Evolutionary conservation across 2,797 vertebrate genomes (phyloP), one percentile per base, ranked within the genome.

Genomic region (Sciaenops ocellatus): DNA sequence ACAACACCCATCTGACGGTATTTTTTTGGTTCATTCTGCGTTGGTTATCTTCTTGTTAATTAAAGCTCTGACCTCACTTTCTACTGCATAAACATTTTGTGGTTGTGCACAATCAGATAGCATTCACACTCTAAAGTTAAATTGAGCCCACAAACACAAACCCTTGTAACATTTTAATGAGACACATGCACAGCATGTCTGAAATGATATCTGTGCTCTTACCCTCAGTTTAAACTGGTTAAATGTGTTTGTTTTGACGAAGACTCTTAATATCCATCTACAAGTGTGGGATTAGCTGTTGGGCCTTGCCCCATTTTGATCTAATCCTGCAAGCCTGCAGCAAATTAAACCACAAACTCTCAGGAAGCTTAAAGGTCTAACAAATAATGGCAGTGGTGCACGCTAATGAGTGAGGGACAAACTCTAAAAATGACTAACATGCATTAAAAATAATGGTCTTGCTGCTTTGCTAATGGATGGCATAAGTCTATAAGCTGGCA

Each of bases 221-320:
- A 17, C 30, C 15, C 38, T 60, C 28, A 57, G 47, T 66, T 52
- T 69, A 57, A 60, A 83, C 51, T 78, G 20, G 15, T 62, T 75
- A 69, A 83, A 67, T 57, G 56, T 66, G 63, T 85, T 88, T 83
- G 84, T 87, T 90, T 92, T 84, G 70, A 90, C 70, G 1, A 79
- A 74, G 67, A 46, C 50, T 78, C 77, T 87, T 91, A 81, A 86
- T 82, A 78, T 72, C 57, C 1, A 42, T 78, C 77, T 73, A 61
- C 77, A 78, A 76, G 75, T 68, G 48, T 70, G 55, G 66, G 34
- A 85, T 86, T 82, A 79, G 52, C 73, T 67, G 34, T 65, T 91
- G 81, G 74, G 56, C 47, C 50, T 77, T 1, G 16, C 78, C 68
- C 68, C 66, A 67, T 63, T 78, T 85, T 83, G 75, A 82, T 82